Conservation (phyloP, 2,113 vertebrate species). For the Lampris megalopsis region DNA sequence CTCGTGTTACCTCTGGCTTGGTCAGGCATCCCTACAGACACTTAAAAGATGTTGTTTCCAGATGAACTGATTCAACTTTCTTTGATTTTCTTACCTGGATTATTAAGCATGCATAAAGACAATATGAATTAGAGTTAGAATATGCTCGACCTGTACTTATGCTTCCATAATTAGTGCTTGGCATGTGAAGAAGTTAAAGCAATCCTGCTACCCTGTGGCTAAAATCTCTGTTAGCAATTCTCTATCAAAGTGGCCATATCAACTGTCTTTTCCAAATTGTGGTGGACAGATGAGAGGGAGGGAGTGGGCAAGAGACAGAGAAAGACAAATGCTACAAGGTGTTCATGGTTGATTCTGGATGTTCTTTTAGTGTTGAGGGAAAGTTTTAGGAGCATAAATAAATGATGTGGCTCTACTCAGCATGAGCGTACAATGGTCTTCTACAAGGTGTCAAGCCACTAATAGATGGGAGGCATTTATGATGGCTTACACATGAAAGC, state of each 20-base stretch:
- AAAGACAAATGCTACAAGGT: not conserved
- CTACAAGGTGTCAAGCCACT: constrained; percentile 52
- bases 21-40: too few relatives aligned
- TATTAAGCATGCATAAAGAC: too few relatives aligned
- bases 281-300: constrained; percentile 13
- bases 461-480: constrained; percentile 60
- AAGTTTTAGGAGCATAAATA: constrained; percentile 43
- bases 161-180: constrained; percentile 29
- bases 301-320: constrained; percentile 1
- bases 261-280: constrained; percentile 61
- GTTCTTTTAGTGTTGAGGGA: constrained; percentile 30
- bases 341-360: constrained; percentile 21
- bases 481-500: constrained; percentile 70
- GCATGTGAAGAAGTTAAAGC: constrained; percentile 66
- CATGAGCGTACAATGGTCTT: not conserved
- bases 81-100: too few relatives aligned
- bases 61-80: too few relatives aligned
- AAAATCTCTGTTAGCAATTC: constrained; percentile 65
- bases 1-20: too few relatives aligned
- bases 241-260: constrained; percentile 50
- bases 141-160: constrained; percentile 5
- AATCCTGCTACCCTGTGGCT: constrained; percentile 42
- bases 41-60: too few relatives aligned
- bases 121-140: constrained; percentile 37
- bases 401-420: constrained; percentile 29